Conservation (phyloP, 37 sponge, comb jelly and placozoan species). For the Corticium candelabrum region DNA sequence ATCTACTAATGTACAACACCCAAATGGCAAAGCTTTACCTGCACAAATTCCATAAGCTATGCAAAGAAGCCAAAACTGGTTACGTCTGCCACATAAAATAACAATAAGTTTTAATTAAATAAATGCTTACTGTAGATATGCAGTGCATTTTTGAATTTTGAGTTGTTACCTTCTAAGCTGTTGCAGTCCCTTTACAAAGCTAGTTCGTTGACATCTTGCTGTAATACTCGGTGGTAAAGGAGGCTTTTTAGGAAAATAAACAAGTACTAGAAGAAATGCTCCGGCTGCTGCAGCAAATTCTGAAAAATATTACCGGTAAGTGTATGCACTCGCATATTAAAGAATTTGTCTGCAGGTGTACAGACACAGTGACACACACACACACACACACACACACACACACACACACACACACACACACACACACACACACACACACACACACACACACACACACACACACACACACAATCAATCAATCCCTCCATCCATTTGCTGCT, state of each 20-base stretch:
- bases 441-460: no score
- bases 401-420: no score
- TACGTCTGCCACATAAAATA: not conserved
- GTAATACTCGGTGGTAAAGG: not conserved
- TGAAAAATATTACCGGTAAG: not conserved
- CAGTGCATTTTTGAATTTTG: not conserved
- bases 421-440: no score
- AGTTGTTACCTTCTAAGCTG: not conserved
- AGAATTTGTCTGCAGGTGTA: no score
- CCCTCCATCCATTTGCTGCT: no score
- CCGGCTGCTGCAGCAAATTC: not conserved
- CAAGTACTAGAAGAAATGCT: not conserved
- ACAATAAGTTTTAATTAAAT: not conserved
- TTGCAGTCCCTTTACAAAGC: not conserved
- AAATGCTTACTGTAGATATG: no score
- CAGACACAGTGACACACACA: no score
- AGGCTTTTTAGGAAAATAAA: slow-evolving; percentile 3
- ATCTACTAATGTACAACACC: not conserved
- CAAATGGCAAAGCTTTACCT: not conserved
- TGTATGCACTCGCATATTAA: no score
- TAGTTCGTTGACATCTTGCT: not conserved
- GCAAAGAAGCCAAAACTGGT: not conserved
- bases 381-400: no score
- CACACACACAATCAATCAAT: no score
- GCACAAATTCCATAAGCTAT: not conserved